Conservation (phyloP, 2,888 invertebrate genomes). For the Nebria salina region DNA sequence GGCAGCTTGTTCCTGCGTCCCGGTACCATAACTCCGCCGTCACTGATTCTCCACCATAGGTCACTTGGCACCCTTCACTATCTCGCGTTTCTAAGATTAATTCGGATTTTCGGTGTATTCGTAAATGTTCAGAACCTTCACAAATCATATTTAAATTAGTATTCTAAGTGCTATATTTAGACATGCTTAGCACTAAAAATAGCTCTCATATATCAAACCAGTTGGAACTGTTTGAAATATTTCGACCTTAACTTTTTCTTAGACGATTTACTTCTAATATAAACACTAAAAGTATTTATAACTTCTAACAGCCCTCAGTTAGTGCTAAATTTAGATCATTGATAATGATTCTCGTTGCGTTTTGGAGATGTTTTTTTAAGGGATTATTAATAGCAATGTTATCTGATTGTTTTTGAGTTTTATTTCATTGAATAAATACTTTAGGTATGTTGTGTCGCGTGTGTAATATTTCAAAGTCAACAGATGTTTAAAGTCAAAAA, state of each 20-base stretch:
- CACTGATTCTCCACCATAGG: conserved; percentile 74
- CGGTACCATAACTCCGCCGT: conserved; percentile 67
- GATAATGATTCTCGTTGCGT: not conserved
- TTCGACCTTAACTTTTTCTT: not conserved
- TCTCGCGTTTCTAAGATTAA: conserved; percentile 71
- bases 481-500: not conserved
- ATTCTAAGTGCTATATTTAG: not conserved
- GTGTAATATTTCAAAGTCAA: not conserved
- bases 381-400: not conserved
- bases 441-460: not conserved
- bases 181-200: not conserved
- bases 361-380: not conserved
- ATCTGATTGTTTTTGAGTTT: not conserved
- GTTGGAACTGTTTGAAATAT: not conserved
- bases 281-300: not conserved
- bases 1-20: conserved; percentile 57
- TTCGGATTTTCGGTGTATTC: conserved; percentile 72
- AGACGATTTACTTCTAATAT: not conserved
- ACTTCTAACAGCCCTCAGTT: not conserved
- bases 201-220: not conserved
- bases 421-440: not conserved
- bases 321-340: not conserved
- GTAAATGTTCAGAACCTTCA: conserved; percentile 68
- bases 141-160: not conserved
- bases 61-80: conserved; percentile 69